phyloP scores from a whole-genome alignment of 2,888 invertebrate genomes.

The Mechanitis messenoides region DNA sequence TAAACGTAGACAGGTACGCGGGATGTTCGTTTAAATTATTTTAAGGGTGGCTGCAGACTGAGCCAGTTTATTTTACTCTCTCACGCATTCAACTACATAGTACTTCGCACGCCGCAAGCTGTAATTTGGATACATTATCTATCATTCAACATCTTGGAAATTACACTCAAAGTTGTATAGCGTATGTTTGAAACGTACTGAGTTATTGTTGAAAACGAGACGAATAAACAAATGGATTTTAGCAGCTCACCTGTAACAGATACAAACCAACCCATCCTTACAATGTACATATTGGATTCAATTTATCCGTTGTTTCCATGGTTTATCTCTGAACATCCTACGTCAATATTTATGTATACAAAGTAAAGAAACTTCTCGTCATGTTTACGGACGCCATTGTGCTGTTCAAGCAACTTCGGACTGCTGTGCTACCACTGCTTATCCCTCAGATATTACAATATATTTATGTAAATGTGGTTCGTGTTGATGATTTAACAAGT shows the following conservation, averaged over 20 bases:
- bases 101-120: constrained; percentile 46
- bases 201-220: constrained; percentile 46
- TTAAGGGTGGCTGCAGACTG: constrained; percentile 20
- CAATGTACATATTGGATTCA: constrained; percentile 47
- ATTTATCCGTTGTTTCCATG: constrained; percentile 55
- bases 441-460: constrained; percentile 16
- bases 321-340: constrained; percentile 62
- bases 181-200: constrained; percentile 8
- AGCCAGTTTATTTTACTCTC: constrained; percentile 27
- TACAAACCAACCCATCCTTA: constrained; percentile 54
- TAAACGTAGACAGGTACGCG: constrained; percentile 53
- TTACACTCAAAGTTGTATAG: too few relatives aligned
- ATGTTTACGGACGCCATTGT: constrained; percentile 36
- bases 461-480: constrained; percentile 14
- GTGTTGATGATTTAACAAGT: neutral
- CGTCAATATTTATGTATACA: constrained; percentile 61
- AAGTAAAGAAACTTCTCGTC: constrained; percentile 44
- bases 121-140: constrained; percentile 58
- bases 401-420: constrained; percentile 31
- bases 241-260: constrained; percentile 53
- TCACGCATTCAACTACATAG: constrained; percentile 23
- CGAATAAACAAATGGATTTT: constrained; percentile 59
- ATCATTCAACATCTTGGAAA: constrained; percentile 52
- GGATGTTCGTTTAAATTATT: constrained; percentile 34
- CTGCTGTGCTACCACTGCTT: constrained; percentile 35